Evolutionary conservation across 2,797 vertebrate genomes (phyloP), one percentile per base, ranked within the genome.

Genomic region (Eurystomus glaucurus): DNA sequence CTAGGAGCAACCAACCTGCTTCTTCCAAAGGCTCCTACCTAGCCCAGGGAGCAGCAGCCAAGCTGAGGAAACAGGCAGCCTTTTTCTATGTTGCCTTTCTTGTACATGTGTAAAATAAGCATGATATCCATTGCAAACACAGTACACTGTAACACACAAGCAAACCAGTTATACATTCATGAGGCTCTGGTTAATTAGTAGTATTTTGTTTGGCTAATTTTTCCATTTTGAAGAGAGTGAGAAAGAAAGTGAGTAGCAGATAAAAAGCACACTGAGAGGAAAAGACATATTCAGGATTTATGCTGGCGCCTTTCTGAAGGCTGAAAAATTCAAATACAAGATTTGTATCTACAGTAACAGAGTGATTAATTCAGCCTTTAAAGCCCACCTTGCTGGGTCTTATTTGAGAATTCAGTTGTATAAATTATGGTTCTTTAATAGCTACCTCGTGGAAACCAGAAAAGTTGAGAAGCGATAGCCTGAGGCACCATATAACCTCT

Each of bases 361-460:
- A 52, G 28, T 91, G 62, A 85, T 82, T 95, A 97, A 96, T 85
- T 82, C 84, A 82, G 80, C 64, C 80, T 96, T 95, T 96, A 93
- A 91, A 93, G 86, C 70, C 94, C 85, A 96, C 83, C 90, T 94
- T 91, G 80, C 55, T 84, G 48, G 31, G 10, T 93, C 94, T 92
- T 94, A 96, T 82, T 97, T 95, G 83, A 95, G 77, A 92, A 96
- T 52, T 64, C 48, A 68, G 80, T 76, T 94, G 80, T 77, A 89
- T 91, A 96, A 97, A 92, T 94, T 92, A 95, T 64, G 65, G 86
- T 57, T 95, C 70, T 95, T 91, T 96, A 96, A 96, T 95, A 95
- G 95, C 66, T 94, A 96, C 92, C 93, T 96, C 4, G 81, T 93
- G 93, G 94, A 96, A 96, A 95, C 58, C 77, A 96, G 94, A 93